Conservation (phyloP, 2,888 invertebrate genomes). For the Sturmia bella region DNA sequence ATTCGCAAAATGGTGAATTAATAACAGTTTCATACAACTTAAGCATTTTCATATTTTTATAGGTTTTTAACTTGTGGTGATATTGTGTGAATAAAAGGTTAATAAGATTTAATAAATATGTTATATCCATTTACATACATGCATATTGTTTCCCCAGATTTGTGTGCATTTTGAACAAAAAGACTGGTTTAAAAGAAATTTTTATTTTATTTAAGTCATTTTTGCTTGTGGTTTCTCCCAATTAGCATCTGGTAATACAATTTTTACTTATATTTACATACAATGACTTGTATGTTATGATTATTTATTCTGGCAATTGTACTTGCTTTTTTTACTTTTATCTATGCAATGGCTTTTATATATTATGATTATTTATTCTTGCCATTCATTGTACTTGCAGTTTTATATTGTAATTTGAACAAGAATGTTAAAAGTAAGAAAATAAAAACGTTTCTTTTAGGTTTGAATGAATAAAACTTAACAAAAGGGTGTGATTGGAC, state of each 20-base stretch:
- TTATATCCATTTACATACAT: too few relatives aligned
- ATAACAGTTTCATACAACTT: slow-evolving; percentile 13
- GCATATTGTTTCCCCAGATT: too few relatives aligned
- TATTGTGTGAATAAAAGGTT: slow-evolving; percentile 45
- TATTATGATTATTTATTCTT: slow-evolving; percentile 22
- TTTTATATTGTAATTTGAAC: slow-evolving; percentile 10
- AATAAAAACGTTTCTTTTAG: slow-evolving; percentile 35
- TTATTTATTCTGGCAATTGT: slow-evolving; percentile 1
- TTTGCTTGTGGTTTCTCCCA: slow-evolving; percentile 6
- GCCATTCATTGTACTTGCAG: slow-evolving; percentile 14
- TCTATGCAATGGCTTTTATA: slow-evolving; percentile 56
- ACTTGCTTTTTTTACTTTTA: slow-evolving; percentile 40
- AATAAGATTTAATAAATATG: slow-evolving; percentile 4
- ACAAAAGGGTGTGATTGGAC: slow-evolving; percentile 1
- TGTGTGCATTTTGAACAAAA: too few relatives aligned
- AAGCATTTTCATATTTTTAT: slow-evolving; percentile 55
- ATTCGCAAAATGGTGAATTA: slow-evolving; percentile 89
- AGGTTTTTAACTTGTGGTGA: slow-evolving; percentile 54
- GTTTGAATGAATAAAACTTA: slow-evolving; percentile 56
- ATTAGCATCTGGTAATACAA: too few relatives aligned
- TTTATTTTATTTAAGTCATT: slow-evolving; percentile 40
- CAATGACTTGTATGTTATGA: background rate
- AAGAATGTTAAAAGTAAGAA: slow-evolving; percentile 46
- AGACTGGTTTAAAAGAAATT: background rate
- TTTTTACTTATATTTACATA: too few relatives aligned